phyloP scores from a whole-genome alignment of 2,888 invertebrate species.

The Ophioninae sp. region DNA sequence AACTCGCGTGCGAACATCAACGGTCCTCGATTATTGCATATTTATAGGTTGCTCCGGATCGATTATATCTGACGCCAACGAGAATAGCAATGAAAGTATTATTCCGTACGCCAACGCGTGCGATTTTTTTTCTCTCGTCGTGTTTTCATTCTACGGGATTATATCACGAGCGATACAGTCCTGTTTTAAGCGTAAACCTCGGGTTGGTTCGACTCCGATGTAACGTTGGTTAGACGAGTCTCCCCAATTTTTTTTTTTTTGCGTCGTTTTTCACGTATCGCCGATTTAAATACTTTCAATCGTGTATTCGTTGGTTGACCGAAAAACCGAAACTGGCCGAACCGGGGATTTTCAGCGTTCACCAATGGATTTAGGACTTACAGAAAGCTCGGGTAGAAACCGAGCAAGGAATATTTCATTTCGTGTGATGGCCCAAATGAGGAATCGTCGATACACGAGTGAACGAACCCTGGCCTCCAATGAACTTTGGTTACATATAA shows the following conservation, averaged over 20 bases:
- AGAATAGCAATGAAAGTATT: constrained; percentile 56
- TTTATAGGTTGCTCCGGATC: constrained; percentile 53
- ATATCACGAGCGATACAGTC: constrained; percentile 10
- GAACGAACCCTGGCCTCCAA: too few species aligned
- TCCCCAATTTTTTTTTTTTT: neutral
- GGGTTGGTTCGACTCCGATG: constrained; percentile 16
- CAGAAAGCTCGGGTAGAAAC: neutral
- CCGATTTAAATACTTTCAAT: constrained; percentile 46
- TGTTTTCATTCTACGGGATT: constrained; percentile 12
- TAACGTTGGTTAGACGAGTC: neutral
- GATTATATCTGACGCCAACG: constrained; percentile 49
- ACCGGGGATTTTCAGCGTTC: constrained; percentile 14
- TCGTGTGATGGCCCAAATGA: neutral
- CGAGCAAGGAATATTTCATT: constrained; percentile 4
- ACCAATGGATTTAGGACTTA: constrained; percentile 3
- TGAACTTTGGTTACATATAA: neutral
- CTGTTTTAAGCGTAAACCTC: constrained; percentile 5
- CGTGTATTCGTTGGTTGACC: constrained; percentile 25
- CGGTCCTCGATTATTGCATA: constrained; percentile 52
- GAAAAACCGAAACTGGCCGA: constrained; percentile 8
- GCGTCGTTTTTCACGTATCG: neutral
- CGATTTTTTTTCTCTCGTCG: neutral
- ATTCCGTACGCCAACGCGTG: constrained; percentile 21
- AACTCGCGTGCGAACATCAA: constrained; percentile 28
- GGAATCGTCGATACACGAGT: constrained; percentile 26